phyloP scores from a whole-genome alignment of 2,888 invertebrate species.

The Ypsolopha sequella region DNA sequence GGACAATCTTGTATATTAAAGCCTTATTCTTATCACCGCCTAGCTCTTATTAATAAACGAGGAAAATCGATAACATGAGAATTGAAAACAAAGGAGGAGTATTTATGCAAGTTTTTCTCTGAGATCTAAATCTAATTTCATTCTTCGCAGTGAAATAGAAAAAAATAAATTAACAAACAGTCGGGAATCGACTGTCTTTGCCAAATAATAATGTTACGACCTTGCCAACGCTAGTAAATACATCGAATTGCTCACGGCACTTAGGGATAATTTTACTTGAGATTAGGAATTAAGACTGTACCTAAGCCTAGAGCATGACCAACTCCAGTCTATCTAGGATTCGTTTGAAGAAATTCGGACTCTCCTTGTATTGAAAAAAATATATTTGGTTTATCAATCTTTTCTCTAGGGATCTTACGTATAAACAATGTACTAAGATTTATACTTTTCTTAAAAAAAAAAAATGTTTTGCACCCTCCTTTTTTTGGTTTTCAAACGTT shows the following conservation, averaged over 20 bases:
- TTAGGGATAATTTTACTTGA: not conserved
- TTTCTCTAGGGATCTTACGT: no score
- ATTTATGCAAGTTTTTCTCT: not conserved
- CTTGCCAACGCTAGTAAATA: slow-evolving; percentile 1
- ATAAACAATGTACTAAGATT: no score
- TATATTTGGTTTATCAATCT: no score
- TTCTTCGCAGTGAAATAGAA: no score
- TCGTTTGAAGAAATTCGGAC: no score
- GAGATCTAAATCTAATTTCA: not conserved
- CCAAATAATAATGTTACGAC: slow-evolving; percentile 1
- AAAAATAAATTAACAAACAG: not conserved
- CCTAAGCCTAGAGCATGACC: no score
- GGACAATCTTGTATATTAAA: not conserved
- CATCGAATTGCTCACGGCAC: not conserved
- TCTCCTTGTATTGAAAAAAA: no score
- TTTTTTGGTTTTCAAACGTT: no score
- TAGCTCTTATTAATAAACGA: not conserved
- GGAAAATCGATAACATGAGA: not conserved
- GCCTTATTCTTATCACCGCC: not conserved
- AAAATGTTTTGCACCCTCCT: no score
- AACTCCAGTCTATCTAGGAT: no score
- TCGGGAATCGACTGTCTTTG: not conserved
- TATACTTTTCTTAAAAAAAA: no score
- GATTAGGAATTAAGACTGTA: not conserved
- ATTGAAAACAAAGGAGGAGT: not conserved